Conservation (phyloP, 1,140 invertebrate genomes). For the Holcopasites calliopsidis region DNA sequence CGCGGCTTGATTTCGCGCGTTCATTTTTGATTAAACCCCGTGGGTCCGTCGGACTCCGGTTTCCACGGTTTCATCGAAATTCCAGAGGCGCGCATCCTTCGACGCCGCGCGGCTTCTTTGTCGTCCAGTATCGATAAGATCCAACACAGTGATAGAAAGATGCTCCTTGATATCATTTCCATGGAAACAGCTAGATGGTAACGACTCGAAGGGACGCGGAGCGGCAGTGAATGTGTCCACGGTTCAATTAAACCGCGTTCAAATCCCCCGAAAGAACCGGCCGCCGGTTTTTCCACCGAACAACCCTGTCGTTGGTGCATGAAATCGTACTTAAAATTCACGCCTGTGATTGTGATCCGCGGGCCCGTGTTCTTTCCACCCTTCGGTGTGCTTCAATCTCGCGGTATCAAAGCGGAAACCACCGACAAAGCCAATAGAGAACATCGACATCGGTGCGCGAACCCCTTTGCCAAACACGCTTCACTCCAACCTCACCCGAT, state of each 20-base stretch:
- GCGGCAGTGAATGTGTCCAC: background rate
- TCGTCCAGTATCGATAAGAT: too few species aligned
- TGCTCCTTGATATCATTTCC: background rate
- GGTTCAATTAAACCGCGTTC: slow-evolving; percentile 25
- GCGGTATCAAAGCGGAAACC: background rate
- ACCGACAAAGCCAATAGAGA: background rate
- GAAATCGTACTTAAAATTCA: slow-evolving; percentile 38
- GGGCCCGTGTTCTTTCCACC: background rate
- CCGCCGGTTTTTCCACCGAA: slow-evolving; percentile 8
- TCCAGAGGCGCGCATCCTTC: background rate
- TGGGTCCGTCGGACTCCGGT: background rate
- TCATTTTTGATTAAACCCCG: slow-evolving; percentile 27
- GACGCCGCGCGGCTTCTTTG: too few species aligned
- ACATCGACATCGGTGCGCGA: too few species aligned
- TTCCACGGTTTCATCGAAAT: background rate
- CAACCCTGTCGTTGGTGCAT: slow-evolving; percentile 23
- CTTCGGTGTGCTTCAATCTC: background rate
- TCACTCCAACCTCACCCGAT: too few species aligned
- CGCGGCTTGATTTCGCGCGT: background rate
- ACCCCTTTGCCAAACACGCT: too few species aligned
- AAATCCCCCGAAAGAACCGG: slow-evolving; percentile 23
- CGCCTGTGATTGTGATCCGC: slow-evolving; percentile 16
- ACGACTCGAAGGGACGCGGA: background rate
- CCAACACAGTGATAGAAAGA: too few species aligned
- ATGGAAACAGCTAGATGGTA: too few species aligned